A percentile compares a stretch with the other conserved stretches of the same genome.
These are phyloP conservation scores for Proterorhinus semilunaris DNA, from an alignment of 2,113 vertebrate species.

Conservation along the genomic window DNA sequence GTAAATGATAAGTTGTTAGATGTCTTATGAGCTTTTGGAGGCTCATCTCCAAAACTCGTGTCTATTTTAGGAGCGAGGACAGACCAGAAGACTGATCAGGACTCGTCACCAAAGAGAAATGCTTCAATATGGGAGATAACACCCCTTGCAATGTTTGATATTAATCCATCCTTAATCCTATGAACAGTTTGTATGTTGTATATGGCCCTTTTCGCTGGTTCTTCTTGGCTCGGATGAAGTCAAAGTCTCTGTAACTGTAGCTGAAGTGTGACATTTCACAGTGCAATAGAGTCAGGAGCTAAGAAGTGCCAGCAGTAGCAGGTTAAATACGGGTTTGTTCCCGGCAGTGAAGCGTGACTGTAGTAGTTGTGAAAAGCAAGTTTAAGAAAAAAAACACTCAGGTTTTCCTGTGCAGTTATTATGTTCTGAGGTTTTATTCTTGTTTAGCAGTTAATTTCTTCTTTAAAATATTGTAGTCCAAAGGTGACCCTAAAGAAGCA, in stretches of 20 bases:
- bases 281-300: not conserved
- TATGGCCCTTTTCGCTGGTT: not conserved
- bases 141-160: too few species aligned
- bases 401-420: too few species aligned
- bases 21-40: not conserved
- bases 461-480: too few species aligned
- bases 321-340: not conserved
- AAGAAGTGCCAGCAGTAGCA: not conserved
- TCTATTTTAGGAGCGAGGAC: not conserved
- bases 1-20: not conserved
- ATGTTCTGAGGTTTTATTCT: too few species aligned
- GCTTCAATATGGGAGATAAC: not conserved
- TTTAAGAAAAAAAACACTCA: not conserved
- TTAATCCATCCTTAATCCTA: too few species aligned
- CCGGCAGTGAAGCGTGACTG: not conserved
- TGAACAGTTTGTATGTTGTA: not conserved
- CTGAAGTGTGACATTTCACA: slow-evolving; percentile 8
- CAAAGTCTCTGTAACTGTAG: not conserved
- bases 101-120: not conserved
- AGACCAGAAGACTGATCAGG: not conserved
- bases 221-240: not conserved
- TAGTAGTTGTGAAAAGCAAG: not conserved
- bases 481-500: not conserved
- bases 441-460: too few species aligned
- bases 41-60: not conserved